Evolutionary conservation across 2,113 vertebrate genomes (phyloP), one percentile per base, ranked within the genome.

Genomic region (Nettapus auritus): DNA sequence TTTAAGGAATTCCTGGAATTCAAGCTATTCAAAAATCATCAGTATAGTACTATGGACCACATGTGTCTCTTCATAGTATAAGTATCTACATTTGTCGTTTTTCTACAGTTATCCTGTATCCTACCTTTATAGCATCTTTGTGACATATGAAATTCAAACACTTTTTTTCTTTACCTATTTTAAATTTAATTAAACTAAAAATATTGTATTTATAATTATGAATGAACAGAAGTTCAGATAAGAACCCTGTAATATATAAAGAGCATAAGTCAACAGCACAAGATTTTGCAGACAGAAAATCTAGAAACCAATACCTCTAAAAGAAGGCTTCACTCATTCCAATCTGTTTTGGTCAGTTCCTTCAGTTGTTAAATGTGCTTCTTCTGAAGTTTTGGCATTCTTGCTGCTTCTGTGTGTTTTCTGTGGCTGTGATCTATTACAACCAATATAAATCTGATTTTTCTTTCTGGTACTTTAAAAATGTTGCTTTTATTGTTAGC

Each of bases 401-500:
- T 75, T 89, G 33, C 26, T 78, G 28, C 29, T 81, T 86, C 73
- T 73, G 7, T 57, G 19, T 42, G 2, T 16, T 88, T 57, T 71
- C 48, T 90, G 46, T 76, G 66, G 29, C 80, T 84, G 29, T 82
- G 73, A 88, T 70, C 44, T 88, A 18, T 92, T 92, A 90, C 62
- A 86, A 60, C 12, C 38, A 66, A 34, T 68, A 92, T 79, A 79
- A 94, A 91, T 68, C 44, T 25, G 18, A 17, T 50, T 31, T 76
- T 52, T 60, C 81, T 79, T 94, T 34, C 50, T 50, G 28, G 22
- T 88, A 60, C 38, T 67, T 91, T 34, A 93, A 92, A 86, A 92
- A 86, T 90, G 92, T 93, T 82, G 68, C 76, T 88, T 96, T 95
- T 93, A 53, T 96, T 95, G 66, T 95, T 93, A 86, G 62, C 42